Evolutionary conservation across 1,140 invertebrate genomes (phyloP).

Genomic region (Drosophila micromelanica): DNA sequence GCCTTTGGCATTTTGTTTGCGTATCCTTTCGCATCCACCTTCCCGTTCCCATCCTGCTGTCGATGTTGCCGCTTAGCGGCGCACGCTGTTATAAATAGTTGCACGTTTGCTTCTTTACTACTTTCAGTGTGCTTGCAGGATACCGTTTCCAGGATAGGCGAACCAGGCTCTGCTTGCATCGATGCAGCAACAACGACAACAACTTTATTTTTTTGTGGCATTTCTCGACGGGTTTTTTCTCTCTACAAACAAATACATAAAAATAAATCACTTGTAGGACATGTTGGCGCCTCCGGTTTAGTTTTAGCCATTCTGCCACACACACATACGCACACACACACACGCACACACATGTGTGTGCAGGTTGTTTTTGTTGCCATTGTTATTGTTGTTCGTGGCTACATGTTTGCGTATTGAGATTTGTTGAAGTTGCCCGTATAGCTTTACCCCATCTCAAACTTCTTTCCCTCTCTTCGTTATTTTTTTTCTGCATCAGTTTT

Average conservation of each 20-base stretch:
- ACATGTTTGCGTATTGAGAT: constrained; percentile 71
- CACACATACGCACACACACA: constrained; percentile 25
- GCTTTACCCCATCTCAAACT: constrained; percentile 34
- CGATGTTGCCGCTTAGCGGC: constrained; percentile 49
- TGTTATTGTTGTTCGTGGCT: constrained; percentile 54
- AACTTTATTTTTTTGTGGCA: constrained; percentile 76
- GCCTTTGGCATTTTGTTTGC: constrained; percentile 37
- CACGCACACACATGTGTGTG: constrained; percentile 17
- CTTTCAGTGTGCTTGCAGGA: constrained; percentile 37
- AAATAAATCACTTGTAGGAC: constrained; percentile 83
- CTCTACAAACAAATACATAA: constrained; percentile 81
- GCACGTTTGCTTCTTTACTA: constrained; percentile 69
- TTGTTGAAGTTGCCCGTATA: constrained; percentile 71
- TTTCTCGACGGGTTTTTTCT: constrained; percentile 60
- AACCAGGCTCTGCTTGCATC: constrained; percentile 51
- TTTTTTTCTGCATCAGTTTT: constrained; percentile 15
- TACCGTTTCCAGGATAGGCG: constrained; percentile 17
- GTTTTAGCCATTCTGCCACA: constrained; percentile 62
- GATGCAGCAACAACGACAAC: constrained; percentile 38
- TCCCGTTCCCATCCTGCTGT: not conserved
- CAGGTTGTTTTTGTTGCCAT: constrained; percentile 26
- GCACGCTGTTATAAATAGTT: constrained; percentile 73
- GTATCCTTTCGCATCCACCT: not conserved
- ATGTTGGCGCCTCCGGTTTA: constrained; percentile 82
- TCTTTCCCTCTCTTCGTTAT: not conserved